phyloP scores from a whole-genome alignment of 2,113 vertebrate species.

The Fulica atra region DNA sequence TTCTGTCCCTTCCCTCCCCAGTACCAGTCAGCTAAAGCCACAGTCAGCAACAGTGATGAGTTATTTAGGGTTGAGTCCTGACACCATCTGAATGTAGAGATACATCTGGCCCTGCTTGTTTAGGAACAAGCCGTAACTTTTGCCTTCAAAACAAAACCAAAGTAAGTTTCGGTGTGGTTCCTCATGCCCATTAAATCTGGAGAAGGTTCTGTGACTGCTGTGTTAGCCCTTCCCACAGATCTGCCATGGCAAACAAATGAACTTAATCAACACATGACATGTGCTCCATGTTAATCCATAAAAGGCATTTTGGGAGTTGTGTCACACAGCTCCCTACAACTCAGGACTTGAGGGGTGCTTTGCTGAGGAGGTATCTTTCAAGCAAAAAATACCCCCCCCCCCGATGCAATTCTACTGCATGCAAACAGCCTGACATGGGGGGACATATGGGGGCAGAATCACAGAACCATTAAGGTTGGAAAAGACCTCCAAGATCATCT shows the following conservation, averaged over 20 bases:
- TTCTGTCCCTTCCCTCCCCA: neutral
- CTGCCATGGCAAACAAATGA: neutral
- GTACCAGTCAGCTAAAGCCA: accelerated
- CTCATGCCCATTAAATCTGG: neutral
- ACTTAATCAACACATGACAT: neutral
- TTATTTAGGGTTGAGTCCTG: neutral
- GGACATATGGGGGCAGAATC: neutral
- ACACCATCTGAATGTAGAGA: neutral
- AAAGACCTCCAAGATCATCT: too few species aligned
- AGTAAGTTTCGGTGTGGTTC: neutral
- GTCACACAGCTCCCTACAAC: neutral
- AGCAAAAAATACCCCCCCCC: too few species aligned
- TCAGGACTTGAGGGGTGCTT: neutral
- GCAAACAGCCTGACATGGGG: neutral
- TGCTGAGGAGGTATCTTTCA: neutral
- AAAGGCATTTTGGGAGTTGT: neutral
- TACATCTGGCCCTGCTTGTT: neutral
- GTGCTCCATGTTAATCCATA: neutral
- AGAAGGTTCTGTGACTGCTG: neutral
- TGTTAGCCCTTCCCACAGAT: neutral
- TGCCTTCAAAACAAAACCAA: neutral
- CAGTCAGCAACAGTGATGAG: neutral
- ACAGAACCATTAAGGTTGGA: too few species aligned
- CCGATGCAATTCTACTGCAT: neutral
- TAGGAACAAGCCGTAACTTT: neutral